Base-by-base conservation (phyloP, 2,888 invertebrate species). In the Andricus quercusramuli region DNA sequence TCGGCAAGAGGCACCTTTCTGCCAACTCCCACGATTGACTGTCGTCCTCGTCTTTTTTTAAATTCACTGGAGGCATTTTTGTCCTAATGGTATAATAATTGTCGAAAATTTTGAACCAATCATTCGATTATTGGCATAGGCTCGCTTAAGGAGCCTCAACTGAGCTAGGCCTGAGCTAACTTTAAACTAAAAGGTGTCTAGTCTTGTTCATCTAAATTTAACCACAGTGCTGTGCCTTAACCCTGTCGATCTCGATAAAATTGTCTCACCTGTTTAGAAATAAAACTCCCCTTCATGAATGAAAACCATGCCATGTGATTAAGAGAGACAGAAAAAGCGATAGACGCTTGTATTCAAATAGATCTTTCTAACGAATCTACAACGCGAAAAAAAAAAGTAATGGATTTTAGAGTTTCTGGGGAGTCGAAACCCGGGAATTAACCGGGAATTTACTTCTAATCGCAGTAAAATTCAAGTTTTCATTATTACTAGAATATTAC, bases 1-100 rank as follows among this genome's bases (percentile, higher is more conserved):
- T 94, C 47, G 97, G 97, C 88, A 97, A 93, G 77, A 96, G 94
- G 88, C 97, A 96, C 64, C 97, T 94, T 92, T 96, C 96, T 82
- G 94, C 90, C 88, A 96, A 94, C 92, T 94, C 96, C 96, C 94
- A 95, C 79, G 91, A 92, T 81, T 92, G 89, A 87, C 92, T 91
- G 62, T 91, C 91, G 85, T 93, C 92, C 20, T 91, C 86, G 70
- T 91, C 91, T 87, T 91, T 91, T 59, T 83, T 89, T 78, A 77
- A 86, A 87, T 87, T 89, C 77, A 88, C 74, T 67, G 87, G 85
- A 82, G 90, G 87, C 91, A 91, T 91, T 84, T 87, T 82, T 80
- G 78, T 70, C 59, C 66, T 76, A 78, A 76, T 64, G 29, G 25
- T 67, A 76, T 78, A 47, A 76, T 78, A 47, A 78, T 83, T 84